Conservation (phyloP, 2,797 vertebrate genomes). For the Pagetopsis macropterus region DNA sequence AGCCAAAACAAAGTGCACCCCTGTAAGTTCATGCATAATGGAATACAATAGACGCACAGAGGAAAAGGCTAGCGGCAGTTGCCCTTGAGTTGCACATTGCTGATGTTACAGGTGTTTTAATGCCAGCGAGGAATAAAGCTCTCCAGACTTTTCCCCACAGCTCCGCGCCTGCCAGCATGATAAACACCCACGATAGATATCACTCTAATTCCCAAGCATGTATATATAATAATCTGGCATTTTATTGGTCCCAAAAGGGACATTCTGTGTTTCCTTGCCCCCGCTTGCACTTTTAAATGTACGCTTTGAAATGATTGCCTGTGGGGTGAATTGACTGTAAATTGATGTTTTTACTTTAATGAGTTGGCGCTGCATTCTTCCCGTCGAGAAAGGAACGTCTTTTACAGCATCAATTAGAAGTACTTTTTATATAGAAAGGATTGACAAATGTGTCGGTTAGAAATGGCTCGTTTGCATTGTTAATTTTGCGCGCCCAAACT, state of each 20-base stretch:
- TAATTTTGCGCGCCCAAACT: conserved; percentile 49
- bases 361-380: conserved; percentile 35
- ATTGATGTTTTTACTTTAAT: conserved; percentile 60
- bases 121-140: conserved; percentile 29
- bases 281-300: conserved; percentile 42
- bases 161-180: conserved; percentile 47
- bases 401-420: conserved; percentile 35
- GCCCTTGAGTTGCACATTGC: conserved; percentile 66
- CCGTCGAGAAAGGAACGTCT: conserved; percentile 36
- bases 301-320: conserved; percentile 56
- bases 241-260: conserved; percentile 56
- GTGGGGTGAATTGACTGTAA: conserved; percentile 60
- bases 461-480: conserved; percentile 57
- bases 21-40: conserved; percentile 76
- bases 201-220: conserved; percentile 52
- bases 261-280: conserved; percentile 34
- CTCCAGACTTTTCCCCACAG: conserved; percentile 31
- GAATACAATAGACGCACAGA: conserved; percentile 55
- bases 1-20: conserved; percentile 75
- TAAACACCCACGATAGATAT: conserved; percentile 56
- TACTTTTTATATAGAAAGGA: conserved; percentile 14
- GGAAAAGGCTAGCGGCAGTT: conserved; percentile 41
- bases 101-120: conserved; percentile 66
- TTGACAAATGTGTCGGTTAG: conserved; percentile 42
- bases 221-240: conserved; percentile 60